phyloP scores from a whole-genome alignment of 2,113 vertebrate genomes.

The Callopanchax toddi region DNA sequence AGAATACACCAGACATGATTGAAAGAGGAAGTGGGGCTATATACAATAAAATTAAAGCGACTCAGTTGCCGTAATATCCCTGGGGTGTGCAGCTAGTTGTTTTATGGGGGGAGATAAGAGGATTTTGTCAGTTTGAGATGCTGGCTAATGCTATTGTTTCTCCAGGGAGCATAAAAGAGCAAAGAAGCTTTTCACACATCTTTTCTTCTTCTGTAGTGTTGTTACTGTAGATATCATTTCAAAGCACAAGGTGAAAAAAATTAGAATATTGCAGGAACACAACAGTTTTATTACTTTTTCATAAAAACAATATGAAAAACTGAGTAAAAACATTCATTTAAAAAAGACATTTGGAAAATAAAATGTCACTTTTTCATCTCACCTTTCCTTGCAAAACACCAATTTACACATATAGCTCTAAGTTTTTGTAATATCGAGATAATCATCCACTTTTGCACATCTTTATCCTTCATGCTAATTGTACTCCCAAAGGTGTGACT shows the following conservation, averaged over 20 bases:
- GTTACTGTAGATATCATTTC: slow-evolving; percentile 64
- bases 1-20: slow-evolving; percentile 51
- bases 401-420: slow-evolving; percentile 28
- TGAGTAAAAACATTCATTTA: slow-evolving; percentile 5
- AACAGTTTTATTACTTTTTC: slow-evolving; percentile 15
- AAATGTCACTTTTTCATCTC: not conserved
- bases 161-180: slow-evolving; percentile 64
- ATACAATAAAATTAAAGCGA: slow-evolving; percentile 74
- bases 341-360: not conserved
- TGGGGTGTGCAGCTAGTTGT: slow-evolving; percentile 68
- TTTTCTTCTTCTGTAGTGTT: slow-evolving; percentile 61
- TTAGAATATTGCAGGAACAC: slow-evolving; percentile 23
- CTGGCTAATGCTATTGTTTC: slow-evolving; percentile 76
- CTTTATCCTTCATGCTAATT: too few species aligned
- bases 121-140: slow-evolving; percentile 77
- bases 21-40: slow-evolving; percentile 59
- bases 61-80: slow-evolving; percentile 67
- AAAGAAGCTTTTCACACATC: slow-evolving; percentile 72
- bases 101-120: slow-evolving; percentile 76
- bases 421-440: not conserved
- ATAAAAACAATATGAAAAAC: slow-evolving; percentile 7
- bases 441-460: too few species aligned
- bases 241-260: slow-evolving; percentile 57
- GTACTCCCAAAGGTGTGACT: too few species aligned
- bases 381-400: slow-evolving; percentile 10